Percentiles rank a stretch among this genome's conserved stretches.
phyloP scores from a whole-genome alignment of 2,888 invertebrate genomes.

The Drosophila histrio region DNA sequence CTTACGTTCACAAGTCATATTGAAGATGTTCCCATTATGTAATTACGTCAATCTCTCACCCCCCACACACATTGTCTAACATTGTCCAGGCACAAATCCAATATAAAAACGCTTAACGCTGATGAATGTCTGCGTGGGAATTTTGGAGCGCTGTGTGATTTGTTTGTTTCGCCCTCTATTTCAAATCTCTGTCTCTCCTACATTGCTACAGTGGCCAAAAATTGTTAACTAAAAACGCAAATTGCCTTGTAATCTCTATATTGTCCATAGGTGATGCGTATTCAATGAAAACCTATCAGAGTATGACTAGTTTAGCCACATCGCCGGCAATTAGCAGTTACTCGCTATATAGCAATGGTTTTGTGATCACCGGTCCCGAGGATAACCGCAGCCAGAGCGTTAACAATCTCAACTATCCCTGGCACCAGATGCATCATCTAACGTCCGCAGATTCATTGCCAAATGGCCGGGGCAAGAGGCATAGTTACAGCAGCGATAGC shows the following conservation, averaged over 20 bases:
- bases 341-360: constrained; percentile 83
- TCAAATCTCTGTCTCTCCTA: constrained; percentile 7
- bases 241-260: constrained; percentile 48
- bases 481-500: constrained; percentile 68
- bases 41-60: constrained; percentile 19
- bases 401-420: constrained; percentile 63
- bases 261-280: constrained; percentile 83
- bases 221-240: constrained; percentile 27
- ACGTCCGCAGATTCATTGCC: constrained; percentile 11
- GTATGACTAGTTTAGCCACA: constrained; percentile 84
- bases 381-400: constrained; percentile 69
- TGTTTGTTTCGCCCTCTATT: constrained; percentile 10
- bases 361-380: constrained; percentile 75
- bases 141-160: constrained; percentile 24
- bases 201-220: constrained; percentile 1
- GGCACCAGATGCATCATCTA: constrained; percentile 47
- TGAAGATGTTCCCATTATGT: constrained; percentile 21
- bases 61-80: constrained; percentile 51
- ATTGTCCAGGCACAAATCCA: constrained; percentile 46
- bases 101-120: constrained; percentile 41
- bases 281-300: constrained; percentile 84
- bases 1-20: constrained; percentile 46
- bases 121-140: constrained; percentile 37
- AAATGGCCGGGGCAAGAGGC: constrained; percentile 37
- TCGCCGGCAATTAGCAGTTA: constrained; percentile 84